Evolutionary conservation across 2,797 vertebrate species (phyloP), one percentile per base, ranked within the genome.

Genomic region (Podarcis lilfordi): DNA sequence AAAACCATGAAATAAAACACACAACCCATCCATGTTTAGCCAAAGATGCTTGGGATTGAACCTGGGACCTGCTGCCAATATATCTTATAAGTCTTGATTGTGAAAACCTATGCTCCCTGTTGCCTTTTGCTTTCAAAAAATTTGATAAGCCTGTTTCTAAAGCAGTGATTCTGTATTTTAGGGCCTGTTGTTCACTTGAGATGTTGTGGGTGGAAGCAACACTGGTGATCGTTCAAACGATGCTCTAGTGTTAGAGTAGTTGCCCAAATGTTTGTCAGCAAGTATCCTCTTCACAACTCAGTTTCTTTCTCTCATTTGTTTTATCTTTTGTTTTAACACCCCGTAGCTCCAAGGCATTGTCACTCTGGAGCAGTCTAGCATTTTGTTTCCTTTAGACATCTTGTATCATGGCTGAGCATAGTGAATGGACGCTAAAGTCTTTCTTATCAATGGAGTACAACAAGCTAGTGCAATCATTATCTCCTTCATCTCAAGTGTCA

Each of bases 401-500:
- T 90, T 84, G 87, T 94, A 59, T 87, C 90, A 84, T 93, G 93
- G 91, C 91, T 92, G 76, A 91, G 90, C 85, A 89, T 75, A 92
- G 90, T 91, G 93, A 95, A 94, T 89, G 91, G 94, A 81, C 92
- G 95, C 88, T 93, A 89, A 95, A 95, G 87, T 92, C 87, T 91
- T 93, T 88, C 92, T 94, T 96, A 95, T 95, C 94, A 95, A 95
- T 93, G 94, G 89, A 95, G 89, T 92, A 83, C 91, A 94, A 91
- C 91, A 92, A 95, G 90, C 87, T 86, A 86, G 64, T 85, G 86
- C 93, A 95, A 95, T 96, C 94, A 95, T 95, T 96, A 96, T 95
- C 95, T 91, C 87, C 93, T 96, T 93, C 94, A 95, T 94, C 93
- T 96, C 90, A 91, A 96, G 95, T 93, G 92, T 95, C 91, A 94